Base-by-base conservation (phyloP, 2,888 invertebrate genomes). In the Laothoe populi region DNA sequence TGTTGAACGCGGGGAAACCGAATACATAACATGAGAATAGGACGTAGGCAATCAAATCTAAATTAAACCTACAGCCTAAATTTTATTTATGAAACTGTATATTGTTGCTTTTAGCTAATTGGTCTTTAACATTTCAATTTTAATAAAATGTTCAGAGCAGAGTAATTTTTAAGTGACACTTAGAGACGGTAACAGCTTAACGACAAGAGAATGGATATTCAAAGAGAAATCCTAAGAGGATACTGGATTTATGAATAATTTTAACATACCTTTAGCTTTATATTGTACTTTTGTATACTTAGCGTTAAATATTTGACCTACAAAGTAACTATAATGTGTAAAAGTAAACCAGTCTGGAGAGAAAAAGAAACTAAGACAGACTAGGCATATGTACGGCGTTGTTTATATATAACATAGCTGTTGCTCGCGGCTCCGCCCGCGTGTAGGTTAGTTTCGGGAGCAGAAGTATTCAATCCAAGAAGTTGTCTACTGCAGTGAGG, bases 11-110 rank as follows among this genome's bases (percentile, higher is more conserved):
- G 16, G 24, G 60, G 60, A 40, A 60, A 24, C 40, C 5, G 48
- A 49, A 60, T 40, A 49, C 31, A 31, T 8, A 60, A 48, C 38
- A 60, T 31, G 38, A 16, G 23, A 38, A 40, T 60, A 24, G 16
- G 40, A 49, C n/a, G 23, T 24, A n/a, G 19, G n/a, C 49, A 49
- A 60, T 60, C 11, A 31, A 48, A 40, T 10, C 31, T 46, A 23
- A 16, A 60, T 46, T 21, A 16, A 4, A n/a, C n/a, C n/a, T n/a
- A 23, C 19, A 8, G n/a, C 23, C 38, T 38, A n/a, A n/a, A 40
- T 23, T 11, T 48, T 10, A 38, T 60, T 60, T 10, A 16, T 48
- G 24, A 24, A 13, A 60, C 8, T 16, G 19, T 53, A 53, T 4
- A 44, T 19, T 44, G 44, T 44, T 19, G 44, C 19, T 44, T 7